A percentile compares a stretch with the other conserved stretches of the same genome.
These are phyloP conservation scores for Oscheius sp. DNA, from an alignment of 2,888 invertebrate species.

Conservation along the genomic window DNA sequence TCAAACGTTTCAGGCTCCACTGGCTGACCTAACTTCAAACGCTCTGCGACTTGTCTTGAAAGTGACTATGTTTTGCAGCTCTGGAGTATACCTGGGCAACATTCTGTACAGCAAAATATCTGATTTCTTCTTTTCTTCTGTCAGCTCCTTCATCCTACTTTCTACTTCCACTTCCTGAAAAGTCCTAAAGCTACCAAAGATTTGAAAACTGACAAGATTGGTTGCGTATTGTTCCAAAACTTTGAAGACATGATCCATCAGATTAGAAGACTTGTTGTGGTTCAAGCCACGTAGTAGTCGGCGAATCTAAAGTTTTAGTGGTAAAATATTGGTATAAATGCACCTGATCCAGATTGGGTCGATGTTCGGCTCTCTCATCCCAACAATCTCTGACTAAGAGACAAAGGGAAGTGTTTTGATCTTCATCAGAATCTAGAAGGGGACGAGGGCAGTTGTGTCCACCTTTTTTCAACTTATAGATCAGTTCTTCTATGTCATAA, in stretches of 20 bases:
- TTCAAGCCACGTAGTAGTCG: conserved; percentile 19
- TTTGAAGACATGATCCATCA: conserved; percentile 68
- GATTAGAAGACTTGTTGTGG: conserved; percentile 43
- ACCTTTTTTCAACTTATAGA: conserved; percentile 67
- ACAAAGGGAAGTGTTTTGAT: conserved; percentile 42
- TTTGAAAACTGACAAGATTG: conserved; percentile 39
- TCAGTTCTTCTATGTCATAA: conserved; percentile 53
- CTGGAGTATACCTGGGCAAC: conserved; percentile 53
- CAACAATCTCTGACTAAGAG: conserved; percentile 64
- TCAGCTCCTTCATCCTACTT: conserved; percentile 62
- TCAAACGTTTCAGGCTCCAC: conserved; percentile 57
- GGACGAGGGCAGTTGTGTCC: conserved; percentile 62
- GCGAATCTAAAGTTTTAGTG: conserved; percentile 45
- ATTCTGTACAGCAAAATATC: conserved; percentile 66
- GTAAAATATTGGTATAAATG: conserved; percentile 34
- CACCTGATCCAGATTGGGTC: conserved; percentile 56
- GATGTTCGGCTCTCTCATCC: conserved; percentile 58
- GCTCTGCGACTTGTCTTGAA: conserved; percentile 57
- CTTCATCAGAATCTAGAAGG: conserved; percentile 47
- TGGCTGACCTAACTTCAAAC: conserved; percentile 58
- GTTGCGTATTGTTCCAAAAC: conserved; percentile 62
- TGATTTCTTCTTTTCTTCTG: conserved; percentile 67
- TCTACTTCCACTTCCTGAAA: conserved; percentile 59
- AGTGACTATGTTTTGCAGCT: not conserved
- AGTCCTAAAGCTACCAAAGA: too few species aligned